Evolutionary conservation across 1,140 invertebrate species (phyloP).

Genomic region (Acromyrmex charruanus): DNA sequence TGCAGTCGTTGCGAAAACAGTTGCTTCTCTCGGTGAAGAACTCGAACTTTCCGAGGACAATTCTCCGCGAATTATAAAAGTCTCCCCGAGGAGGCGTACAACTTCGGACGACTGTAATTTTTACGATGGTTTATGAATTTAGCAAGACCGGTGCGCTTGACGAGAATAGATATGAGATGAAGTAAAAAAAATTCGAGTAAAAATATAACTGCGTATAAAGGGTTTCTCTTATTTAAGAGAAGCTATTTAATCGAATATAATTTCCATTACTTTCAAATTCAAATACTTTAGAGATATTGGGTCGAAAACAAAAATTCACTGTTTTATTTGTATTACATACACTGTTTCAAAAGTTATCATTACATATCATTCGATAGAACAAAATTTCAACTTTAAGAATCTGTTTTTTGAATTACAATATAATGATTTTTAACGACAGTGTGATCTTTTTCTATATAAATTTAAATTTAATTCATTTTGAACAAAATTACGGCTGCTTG

Average conservation of each 20-base stretch:
- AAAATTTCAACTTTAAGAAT: too few species aligned
- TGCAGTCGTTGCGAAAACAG: conserved; percentile 54
- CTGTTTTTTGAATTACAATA: too few species aligned
- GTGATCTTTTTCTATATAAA: too few species aligned
- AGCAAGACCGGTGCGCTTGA: not conserved
- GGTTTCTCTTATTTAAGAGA: not conserved
- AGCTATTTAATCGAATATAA: not conserved
- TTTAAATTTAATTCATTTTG: too few species aligned
- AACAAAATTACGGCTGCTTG: too few species aligned
- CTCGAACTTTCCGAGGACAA: not conserved
- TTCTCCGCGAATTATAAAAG: conserved; percentile 26
- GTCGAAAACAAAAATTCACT: too few species aligned
- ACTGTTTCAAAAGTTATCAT: too few species aligned
- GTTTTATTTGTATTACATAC: too few species aligned
- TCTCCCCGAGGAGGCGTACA: not conserved
- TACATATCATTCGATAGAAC: too few species aligned
- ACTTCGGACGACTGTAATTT: not conserved
- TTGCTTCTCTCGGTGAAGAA: conserved; percentile 24
- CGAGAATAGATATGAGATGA: not conserved
- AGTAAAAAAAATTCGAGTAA: too few species aligned
- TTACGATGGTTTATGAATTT: conserved; percentile 9
- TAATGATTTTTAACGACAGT: too few species aligned
- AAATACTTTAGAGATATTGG: not conserved
- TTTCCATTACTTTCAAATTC: conserved; percentile 11
- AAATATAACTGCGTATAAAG: conserved; percentile 2